Evolutionary conservation across 2,797 vertebrate genomes (phyloP).

Genomic region (Masticophis lateralis): DNA sequence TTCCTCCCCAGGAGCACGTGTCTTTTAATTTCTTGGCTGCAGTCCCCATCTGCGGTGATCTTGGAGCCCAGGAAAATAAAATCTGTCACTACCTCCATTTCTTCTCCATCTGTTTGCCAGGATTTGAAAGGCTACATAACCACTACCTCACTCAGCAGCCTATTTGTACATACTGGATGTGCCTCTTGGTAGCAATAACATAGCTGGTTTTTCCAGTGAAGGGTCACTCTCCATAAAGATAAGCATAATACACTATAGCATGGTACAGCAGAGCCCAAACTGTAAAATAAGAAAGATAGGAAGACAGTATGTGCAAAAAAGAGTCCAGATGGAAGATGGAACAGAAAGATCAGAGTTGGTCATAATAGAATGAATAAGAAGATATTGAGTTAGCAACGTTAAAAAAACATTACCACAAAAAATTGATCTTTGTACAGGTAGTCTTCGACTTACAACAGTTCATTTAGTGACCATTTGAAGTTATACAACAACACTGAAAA

Average conservation of each 20-base stretch:
- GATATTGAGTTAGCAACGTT: background rate
- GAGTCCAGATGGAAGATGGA: background rate
- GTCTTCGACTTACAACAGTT: too few relatives aligned
- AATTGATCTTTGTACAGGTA: background rate
- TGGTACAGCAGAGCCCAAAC: background rate
- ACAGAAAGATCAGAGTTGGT: background rate
- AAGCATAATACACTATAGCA: background rate
- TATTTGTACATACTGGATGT: slow-evolving; percentile 46
- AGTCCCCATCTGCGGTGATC: too few relatives aligned
- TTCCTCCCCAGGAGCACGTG: too few relatives aligned
- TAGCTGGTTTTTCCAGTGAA: background rate
- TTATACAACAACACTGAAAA: too few relatives aligned
- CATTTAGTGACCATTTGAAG: too few relatives aligned
- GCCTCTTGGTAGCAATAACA: background rate
- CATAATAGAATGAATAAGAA: background rate
- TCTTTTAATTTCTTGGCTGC: too few relatives aligned
- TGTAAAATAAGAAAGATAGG: background rate
- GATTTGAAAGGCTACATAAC: slow-evolving; percentile 4
- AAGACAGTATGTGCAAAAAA: background rate
- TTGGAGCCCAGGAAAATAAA: too few relatives aligned
- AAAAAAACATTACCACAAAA: background rate
- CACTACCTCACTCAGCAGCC: slow-evolving; percentile 27
- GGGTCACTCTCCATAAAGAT: background rate
- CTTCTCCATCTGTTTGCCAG: too few relatives aligned
- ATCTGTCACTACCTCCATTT: too few relatives aligned